Conservation (phyloP, 2,797 vertebrate species). For the Ciconia nigra region DNA sequence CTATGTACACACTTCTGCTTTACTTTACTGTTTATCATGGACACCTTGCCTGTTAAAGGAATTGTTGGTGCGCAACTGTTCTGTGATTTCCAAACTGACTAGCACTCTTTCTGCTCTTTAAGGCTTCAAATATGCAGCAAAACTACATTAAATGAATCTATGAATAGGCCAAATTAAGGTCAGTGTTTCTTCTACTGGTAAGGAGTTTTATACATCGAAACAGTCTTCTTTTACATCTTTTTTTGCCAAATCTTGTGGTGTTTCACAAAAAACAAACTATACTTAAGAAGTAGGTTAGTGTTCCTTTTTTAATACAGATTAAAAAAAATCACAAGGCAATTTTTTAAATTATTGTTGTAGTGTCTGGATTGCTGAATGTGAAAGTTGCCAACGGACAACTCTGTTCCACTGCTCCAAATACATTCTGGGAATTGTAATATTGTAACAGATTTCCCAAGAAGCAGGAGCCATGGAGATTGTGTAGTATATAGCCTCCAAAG, state of each 20-base stretch:
- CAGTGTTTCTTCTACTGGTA: constrained; percentile 70
- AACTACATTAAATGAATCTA: constrained; percentile 39
- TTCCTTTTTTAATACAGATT: constrained; percentile 72
- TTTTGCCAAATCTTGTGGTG: constrained; percentile 74
- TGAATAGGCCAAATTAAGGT: constrained; percentile 59
- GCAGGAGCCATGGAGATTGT: constrained; percentile 43
- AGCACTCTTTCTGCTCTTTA: constrained; percentile 52
- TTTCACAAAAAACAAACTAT: constrained; percentile 68
- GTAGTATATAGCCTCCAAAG: constrained; percentile 68
- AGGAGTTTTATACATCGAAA: constrained; percentile 74
- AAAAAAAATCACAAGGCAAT: constrained; percentile 55
- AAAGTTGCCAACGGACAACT: constrained; percentile 61
- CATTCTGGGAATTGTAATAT: constrained; percentile 46
- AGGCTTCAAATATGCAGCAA: constrained; percentile 67
- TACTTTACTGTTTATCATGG: constrained; percentile 5
- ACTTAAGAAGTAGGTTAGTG: constrained; percentile 69
- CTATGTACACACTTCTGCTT: constrained; percentile 46
- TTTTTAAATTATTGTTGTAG: constrained; percentile 72
- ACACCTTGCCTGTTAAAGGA: constrained; percentile 49
- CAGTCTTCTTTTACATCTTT: constrained; percentile 68
- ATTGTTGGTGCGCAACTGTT: constrained; percentile 21
- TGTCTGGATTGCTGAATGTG: constrained; percentile 76
- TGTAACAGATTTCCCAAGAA: constrained; percentile 22
- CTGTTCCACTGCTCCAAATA: constrained; percentile 58
- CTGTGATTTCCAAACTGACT: constrained; percentile 41